phyloP scores from a whole-genome alignment of 64 coral and sea anemone genomes.

The Hydrozoanthus tunicans region DNA sequence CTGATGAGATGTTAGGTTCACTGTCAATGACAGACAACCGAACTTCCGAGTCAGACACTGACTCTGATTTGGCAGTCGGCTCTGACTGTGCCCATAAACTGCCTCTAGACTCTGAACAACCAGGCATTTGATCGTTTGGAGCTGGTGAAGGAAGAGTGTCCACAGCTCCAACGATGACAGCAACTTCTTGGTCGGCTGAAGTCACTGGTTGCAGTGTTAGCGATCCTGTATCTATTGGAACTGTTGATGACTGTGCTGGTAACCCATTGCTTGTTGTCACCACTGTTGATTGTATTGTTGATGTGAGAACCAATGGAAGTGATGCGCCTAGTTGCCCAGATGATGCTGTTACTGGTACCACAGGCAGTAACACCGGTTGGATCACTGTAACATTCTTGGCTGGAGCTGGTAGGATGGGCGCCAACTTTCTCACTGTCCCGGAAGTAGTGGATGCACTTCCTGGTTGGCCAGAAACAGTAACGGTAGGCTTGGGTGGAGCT shows the following conservation, averaged over 20 bases:
- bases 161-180: not conserved
- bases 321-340: constrained; percentile 21
- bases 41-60: not conserved
- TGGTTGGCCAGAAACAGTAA: constrained; percentile 34
- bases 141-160: not conserved
- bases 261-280: constrained; percentile 37
- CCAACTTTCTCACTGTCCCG: constrained; percentile 54
- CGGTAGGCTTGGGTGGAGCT: constrained; percentile 76
- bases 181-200: not conserved
- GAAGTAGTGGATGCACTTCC: constrained; percentile 28
- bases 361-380: constrained; percentile 77
- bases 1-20: constrained; percentile 65
- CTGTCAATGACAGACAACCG: not conserved
- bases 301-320: constrained; percentile 34
- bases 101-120: not conserved
- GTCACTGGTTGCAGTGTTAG: constrained; percentile 3
- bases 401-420: constrained; percentile 84
- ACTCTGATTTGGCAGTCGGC: not conserved
- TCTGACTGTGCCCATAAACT: not conserved
- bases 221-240: not conserved
- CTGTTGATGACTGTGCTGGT: not conserved
- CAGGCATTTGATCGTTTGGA: not conserved
- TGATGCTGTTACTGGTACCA: constrained; percentile 48
- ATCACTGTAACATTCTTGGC: constrained; percentile 76
- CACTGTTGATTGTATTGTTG: constrained; percentile 25